Evolutionary conservation across 1,140 invertebrate genomes (phyloP).

Genomic region (Panulirus ornatus): DNA sequence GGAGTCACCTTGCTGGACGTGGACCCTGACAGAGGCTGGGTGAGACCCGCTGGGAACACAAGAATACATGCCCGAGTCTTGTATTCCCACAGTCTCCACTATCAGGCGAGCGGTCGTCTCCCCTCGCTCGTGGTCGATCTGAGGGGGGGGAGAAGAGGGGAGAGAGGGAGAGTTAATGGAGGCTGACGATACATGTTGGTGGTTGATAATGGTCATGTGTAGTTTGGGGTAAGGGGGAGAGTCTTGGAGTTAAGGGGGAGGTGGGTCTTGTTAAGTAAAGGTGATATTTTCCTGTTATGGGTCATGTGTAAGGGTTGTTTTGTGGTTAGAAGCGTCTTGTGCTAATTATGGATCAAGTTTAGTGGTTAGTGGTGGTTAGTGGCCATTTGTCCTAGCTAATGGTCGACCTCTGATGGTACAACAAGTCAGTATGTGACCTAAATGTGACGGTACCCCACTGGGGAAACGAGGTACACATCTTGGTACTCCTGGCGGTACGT

Average conservation of each 20-base stretch:
- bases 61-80: conserved; percentile 22
- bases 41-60: conserved; percentile 12
- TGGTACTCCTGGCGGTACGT: not conserved
- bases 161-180: not conserved
- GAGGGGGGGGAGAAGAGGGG: not conserved
- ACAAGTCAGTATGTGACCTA: too few relatives aligned
- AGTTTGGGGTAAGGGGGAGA: not conserved
- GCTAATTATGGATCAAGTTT: too few relatives aligned
- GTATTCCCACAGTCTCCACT: not conserved
- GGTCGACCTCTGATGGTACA: too few relatives aligned
- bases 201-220: conserved; percentile 1
- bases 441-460: too few relatives aligned
- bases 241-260: not conserved
- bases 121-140: conserved; percentile 34
- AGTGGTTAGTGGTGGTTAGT: too few relatives aligned
- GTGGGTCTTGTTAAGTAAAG: not conserved
- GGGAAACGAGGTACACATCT: not conserved
- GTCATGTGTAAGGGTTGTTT: too few relatives aligned
- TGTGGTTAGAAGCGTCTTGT: too few relatives aligned
- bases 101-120: not conserved
- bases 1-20: conserved; percentile 21
- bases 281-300: too few relatives aligned
- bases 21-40: conserved; percentile 13
- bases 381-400: too few relatives aligned
- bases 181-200: not conserved